Evolutionary conservation across 1,140 invertebrate genomes (phyloP).

Genomic region (Sitophilus oryzae): DNA sequence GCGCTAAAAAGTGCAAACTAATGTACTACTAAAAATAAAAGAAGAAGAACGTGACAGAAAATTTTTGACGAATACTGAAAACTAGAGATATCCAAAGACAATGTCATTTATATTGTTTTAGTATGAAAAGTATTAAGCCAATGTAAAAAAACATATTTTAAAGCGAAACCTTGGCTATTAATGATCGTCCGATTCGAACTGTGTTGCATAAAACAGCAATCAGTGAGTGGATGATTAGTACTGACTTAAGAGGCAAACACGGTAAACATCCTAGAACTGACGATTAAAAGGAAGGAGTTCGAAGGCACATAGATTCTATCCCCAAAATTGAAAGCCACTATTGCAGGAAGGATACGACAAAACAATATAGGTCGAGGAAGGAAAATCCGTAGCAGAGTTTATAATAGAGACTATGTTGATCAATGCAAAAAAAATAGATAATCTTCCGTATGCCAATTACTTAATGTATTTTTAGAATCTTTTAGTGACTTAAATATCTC

Average conservation of each 20-base stretch:
- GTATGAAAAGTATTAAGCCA: too few species aligned
- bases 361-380: slow-evolving; percentile 38
- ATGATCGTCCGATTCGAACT: too few species aligned
- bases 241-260: slow-evolving; percentile 31
- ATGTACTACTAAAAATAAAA: too few species aligned
- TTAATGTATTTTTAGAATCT: slow-evolving; percentile 32
- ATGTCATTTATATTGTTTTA: too few species aligned
- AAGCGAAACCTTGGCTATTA: too few species aligned
- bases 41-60: too few species aligned
- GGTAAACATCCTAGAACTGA: slow-evolving; percentile 34
- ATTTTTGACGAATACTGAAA: too few species aligned
- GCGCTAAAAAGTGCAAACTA: too few species aligned
- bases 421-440: slow-evolving; percentile 31
- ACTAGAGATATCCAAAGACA: too few species aligned
- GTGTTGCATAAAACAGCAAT: too few species aligned
- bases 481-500: slow-evolving; percentile 25
- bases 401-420: too few species aligned
- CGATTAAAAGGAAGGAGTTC: slow-evolving; percentile 31
- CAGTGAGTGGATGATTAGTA: not conserved
- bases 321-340: slow-evolving; percentile 40
- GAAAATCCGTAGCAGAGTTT: slow-evolving; percentile 38
- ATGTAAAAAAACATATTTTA: too few species aligned
- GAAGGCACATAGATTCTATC: slow-evolving; percentile 38
- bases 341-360: slow-evolving; percentile 30
- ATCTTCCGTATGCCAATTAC: slow-evolving; percentile 27